Conservation (phyloP, 2,797 vertebrate genomes). For the Garrulus glandarius region DNA sequence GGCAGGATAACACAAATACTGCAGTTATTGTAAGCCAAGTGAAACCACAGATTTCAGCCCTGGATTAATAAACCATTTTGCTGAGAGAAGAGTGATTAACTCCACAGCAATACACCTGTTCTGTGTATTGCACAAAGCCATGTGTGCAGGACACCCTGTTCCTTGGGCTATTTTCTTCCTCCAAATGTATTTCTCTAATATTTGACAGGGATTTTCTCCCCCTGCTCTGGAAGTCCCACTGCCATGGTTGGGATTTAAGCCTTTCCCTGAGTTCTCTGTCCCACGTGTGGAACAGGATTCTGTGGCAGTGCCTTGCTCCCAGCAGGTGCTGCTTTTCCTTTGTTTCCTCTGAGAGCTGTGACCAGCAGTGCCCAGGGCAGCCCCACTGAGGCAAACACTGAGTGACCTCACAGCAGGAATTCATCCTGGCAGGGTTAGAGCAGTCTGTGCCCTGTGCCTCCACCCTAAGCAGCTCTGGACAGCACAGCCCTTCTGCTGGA, state of each 20-base stretch:
- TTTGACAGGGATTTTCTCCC: not conserved
- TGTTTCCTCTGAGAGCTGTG: not conserved
- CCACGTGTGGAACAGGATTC: fast-evolving
- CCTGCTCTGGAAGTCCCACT: not conserved
- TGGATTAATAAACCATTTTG: not conserved
- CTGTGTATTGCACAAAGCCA: not conserved
- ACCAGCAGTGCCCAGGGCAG: not conserved
- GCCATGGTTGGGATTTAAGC: not conserved
- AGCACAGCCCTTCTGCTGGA: not conserved
- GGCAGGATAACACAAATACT: not conserved
- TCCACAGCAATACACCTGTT: not conserved
- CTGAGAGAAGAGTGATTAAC: not conserved
- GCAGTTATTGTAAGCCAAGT: not conserved
- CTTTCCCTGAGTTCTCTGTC: not conserved
- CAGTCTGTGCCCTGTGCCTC: not conserved
- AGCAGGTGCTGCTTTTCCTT: not conserved
- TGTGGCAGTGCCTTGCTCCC: not conserved
- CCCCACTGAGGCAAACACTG: not conserved
- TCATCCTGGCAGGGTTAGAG: not conserved
- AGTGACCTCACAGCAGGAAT: not conserved
- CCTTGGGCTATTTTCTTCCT: not conserved
- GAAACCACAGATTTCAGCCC: not conserved
- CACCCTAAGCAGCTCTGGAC: not conserved
- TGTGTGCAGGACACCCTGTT: not conserved
- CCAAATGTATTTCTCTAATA: not conserved